Conservation (phyloP, 2,797 vertebrate species). For the Anabacerthia variegaticeps region DNA sequence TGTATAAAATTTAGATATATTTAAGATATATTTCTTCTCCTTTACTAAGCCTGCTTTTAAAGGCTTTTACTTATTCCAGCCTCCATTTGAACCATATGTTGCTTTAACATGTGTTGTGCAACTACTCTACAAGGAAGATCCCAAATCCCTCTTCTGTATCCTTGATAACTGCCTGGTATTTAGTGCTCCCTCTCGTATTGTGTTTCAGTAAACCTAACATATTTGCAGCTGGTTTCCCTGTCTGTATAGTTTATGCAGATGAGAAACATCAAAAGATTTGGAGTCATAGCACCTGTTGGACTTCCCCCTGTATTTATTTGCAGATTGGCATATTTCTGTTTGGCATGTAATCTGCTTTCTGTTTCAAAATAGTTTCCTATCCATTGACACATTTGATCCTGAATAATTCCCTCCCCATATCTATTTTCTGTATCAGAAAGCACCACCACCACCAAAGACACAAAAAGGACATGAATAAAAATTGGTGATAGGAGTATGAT, state of each 20-base stretch:
- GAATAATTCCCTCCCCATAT: background rate
- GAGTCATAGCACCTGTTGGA: background rate
- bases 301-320: background rate
- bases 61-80: background rate
- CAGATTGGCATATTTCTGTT: background rate
- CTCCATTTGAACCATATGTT: background rate
- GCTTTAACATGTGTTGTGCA: background rate
- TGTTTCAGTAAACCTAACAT: constrained; percentile 1
- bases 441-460: background rate
- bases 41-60: background rate
- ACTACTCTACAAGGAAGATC: background rate
- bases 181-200: background rate
- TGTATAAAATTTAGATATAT: background rate
- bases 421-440: background rate
- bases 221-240: constrained; percentile 28
- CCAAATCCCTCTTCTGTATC: background rate
- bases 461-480: background rate
- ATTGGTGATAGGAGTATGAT: background rate
- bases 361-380: constrained; percentile 28
- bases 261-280: constrained; percentile 12
- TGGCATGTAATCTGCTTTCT: constrained; percentile 16
- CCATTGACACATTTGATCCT: background rate
- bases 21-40: background rate
- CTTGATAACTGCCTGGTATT: constrained; percentile 13
- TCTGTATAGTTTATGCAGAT: constrained; percentile 10